phyloP scores from a whole-genome alignment of 2,888 invertebrate species.

The Rhingia rostrata region DNA sequence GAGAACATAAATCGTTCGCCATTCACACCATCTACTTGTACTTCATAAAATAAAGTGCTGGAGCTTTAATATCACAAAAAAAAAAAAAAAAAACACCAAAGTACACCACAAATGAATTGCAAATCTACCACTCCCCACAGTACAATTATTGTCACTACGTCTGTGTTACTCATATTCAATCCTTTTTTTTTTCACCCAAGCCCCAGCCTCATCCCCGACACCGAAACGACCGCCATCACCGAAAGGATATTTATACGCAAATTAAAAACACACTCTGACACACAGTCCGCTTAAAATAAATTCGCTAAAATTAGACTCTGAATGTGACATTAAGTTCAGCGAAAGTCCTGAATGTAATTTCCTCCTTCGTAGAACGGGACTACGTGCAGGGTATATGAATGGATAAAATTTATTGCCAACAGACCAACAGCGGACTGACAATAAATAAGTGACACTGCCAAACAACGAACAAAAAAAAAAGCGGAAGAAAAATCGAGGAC shows the following conservation, averaged over 20 bases:
- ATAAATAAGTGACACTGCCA: conserved; percentile 36
- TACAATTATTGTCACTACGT: conserved; percentile 33
- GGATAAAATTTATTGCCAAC: conserved; percentile 44
- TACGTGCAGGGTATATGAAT: conserved; percentile 16
- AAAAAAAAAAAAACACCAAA: conserved; percentile 22
- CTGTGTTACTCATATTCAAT: conserved; percentile 26
- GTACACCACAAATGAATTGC: conserved; percentile 55
- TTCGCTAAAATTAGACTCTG: conserved; percentile 56
- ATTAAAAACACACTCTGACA: conserved; percentile 1
- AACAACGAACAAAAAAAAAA: not conserved
- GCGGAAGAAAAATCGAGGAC: not conserved
- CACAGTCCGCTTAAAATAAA: conserved; percentile 35
- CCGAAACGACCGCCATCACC: not conserved
- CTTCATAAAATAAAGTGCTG: conserved; percentile 21
- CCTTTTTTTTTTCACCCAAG: conserved; percentile 11
- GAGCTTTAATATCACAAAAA: conserved; percentile 13
- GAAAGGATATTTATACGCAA: conserved; percentile 47
- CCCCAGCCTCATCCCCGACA: not conserved
- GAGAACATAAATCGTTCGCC: conserved; percentile 27
- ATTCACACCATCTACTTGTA: conserved; percentile 25
- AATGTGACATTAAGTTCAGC: conserved; percentile 45
- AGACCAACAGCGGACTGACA: conserved; percentile 14
- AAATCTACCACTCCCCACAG: conserved; percentile 25
- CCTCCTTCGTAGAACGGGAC: conserved; percentile 5
- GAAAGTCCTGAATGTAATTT: conserved; percentile 39